These are phyloP conservation scores for Acridotheres tristis DNA, from an alignment of 2,797 vertebrate species.

Conservation along the genomic window DNA sequence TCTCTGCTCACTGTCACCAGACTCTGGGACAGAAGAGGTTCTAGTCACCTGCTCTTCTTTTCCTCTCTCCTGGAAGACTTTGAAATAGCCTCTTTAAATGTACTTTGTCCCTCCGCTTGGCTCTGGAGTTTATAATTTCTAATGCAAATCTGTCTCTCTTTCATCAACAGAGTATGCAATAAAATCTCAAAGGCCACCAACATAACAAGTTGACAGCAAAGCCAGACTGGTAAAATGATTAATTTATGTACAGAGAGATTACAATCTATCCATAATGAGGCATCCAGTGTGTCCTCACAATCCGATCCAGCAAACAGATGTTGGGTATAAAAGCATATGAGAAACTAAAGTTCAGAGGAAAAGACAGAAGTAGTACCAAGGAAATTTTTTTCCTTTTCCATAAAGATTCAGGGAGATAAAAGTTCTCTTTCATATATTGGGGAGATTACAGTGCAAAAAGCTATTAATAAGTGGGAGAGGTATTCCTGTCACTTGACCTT, in stretches of 20 bases:
- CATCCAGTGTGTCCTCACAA: not conserved
- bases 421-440: not conserved
- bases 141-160: not conserved
- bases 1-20: not conserved
- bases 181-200: constrained; percentile 32
- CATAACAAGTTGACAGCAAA: constrained; percentile 2
- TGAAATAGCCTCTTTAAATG: not conserved
- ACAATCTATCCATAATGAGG: not conserved
- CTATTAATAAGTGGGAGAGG: not conserved
- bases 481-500: not conserved
- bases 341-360: not conserved
- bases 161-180: not conserved
- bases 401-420: not conserved
- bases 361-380: not conserved
- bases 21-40: not conserved
- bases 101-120: not conserved
- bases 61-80: not conserved
- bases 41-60: not conserved
- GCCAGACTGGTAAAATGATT: not conserved
- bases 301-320: constrained; percentile 24
- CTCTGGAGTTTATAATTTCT: not conserved
- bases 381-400: not conserved
- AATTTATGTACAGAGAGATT: not conserved
- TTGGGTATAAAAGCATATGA: not conserved
- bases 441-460: not conserved